phyloP scores from a whole-genome alignment of 2,888 invertebrate species.

The Idaea straminata region DNA sequence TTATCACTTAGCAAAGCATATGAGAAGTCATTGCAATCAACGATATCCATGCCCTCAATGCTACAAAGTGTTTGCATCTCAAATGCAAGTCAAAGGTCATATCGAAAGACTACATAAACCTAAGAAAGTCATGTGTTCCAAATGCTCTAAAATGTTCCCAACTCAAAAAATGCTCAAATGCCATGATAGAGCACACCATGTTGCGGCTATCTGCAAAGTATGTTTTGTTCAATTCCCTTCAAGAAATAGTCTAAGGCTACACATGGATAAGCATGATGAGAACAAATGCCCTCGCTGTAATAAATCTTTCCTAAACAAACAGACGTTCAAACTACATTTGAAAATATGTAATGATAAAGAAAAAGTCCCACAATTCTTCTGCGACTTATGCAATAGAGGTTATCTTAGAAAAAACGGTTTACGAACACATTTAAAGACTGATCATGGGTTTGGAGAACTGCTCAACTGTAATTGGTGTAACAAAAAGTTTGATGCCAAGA shows the following conservation, averaged over 20 bases:
- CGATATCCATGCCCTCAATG: constrained; percentile 49
- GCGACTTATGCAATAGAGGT: constrained; percentile 61
- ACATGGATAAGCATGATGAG: constrained; percentile 54
- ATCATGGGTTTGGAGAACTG: constrained; percentile 58
- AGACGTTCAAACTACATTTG: constrained; percentile 49
- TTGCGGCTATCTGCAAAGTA: constrained; percentile 50
- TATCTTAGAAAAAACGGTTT: constrained; percentile 55
- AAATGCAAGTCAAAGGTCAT: constrained; percentile 45
- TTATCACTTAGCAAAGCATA: constrained; percentile 42
- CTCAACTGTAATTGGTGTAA: constrained; percentile 60
- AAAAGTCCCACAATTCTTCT: constrained; percentile 45
- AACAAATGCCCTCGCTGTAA: constrained; percentile 51
- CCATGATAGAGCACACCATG: constrained; percentile 52
- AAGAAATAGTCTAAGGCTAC: constrained; percentile 46
- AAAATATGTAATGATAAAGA: constrained; percentile 51
- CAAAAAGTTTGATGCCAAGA: constrained; percentile 61
- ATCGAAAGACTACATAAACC: constrained; percentile 56
- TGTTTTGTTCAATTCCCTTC: constrained; percentile 58
- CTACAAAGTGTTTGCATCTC: constrained; percentile 47
- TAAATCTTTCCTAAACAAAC: constrained; percentile 50
- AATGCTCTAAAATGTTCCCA: constrained; percentile 59
- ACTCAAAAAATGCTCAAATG: constrained; percentile 49
- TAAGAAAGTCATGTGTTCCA: constrained; percentile 50
- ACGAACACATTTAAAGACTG: constrained; percentile 53
- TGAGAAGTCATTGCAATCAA: constrained; percentile 43